Base-by-base conservation (phyloP, 2,113 vertebrate genomes). In the Semicossyphus pulcher region DNA sequence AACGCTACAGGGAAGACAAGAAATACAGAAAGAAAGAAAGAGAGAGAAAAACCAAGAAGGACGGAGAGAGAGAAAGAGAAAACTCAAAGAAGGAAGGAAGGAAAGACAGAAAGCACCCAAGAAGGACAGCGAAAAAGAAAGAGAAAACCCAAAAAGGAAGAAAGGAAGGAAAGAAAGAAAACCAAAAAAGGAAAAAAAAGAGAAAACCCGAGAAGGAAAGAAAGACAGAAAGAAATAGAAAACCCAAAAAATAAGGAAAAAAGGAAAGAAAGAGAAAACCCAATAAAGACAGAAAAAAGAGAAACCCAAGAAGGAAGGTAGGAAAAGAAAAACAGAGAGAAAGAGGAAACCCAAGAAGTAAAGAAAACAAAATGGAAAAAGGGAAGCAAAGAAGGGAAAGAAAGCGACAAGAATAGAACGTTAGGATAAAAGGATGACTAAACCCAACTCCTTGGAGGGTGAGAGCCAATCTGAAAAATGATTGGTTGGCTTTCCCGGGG, bases 401-500 rank as follows among this genome's bases (percentile, higher is more conserved):
- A 85, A 77, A 80, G 72, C 3, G 15, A 80, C 78, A 62, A 77
- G 82, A 88, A 83, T 79, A 86, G 78, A 89, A 72, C 42, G 79
- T 82, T 76, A 37, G 80, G 85, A 86, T 91, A 83, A 91, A 88
- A 88, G 84, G 85, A 91, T 90, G 89, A 93, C 89, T 92, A 91
- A 92, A 91, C 86, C 83, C 84, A 84, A 86, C 74, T 92, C 84
- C 85, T 91, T 29, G 18, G 83, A 92, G 89, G 83, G 83, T 78
- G 91, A 57, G 85, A 91, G 86, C 81, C 88, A 91, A 92, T 91
- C 87, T 86, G 75, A 88, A 91, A 90, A 89, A 93, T 93, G 90
- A 94, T 93, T 94, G 91, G 91, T 92, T 93, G 89, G 90, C 90
- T 92, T 91, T 92, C 92, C 89, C 3, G 74, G 74, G 92, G 93